Percentiles rank a stretch among this genome's conserved stretches.
Evolutionary conservation across 2,888 invertebrate species (phyloP).

Genomic region (Hylaea fasciaria): DNA sequence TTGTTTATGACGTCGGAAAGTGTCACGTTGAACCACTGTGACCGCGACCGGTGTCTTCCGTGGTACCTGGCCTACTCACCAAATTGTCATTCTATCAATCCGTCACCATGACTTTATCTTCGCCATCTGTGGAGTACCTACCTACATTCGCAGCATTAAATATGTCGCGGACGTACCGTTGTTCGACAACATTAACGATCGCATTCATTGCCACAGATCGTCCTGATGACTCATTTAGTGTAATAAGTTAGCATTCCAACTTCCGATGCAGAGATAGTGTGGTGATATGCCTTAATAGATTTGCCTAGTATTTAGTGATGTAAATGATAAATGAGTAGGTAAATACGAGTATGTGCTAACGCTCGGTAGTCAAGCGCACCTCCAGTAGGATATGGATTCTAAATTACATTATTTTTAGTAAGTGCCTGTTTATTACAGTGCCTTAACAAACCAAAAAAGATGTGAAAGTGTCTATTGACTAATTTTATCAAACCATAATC

Average conservation of each 20-base stretch:
- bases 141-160: constrained; percentile 58
- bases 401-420: not conserved
- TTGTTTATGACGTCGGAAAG: constrained; percentile 83
- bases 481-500: no score
- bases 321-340: not conserved
- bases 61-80: constrained; percentile 80
- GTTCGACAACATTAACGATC: constrained; percentile 56
- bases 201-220: constrained; percentile 56
- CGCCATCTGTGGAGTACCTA: constrained; percentile 65
- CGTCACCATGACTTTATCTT: constrained; percentile 78
- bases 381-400: not conserved
- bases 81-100: constrained; percentile 83
- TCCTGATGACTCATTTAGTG: constrained; percentile 50
- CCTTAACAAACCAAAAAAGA: no score
- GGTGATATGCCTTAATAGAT: constrained; percentile 15
- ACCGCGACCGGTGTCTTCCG: constrained; percentile 78
- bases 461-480: no score
- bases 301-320: constrained; percentile 10
- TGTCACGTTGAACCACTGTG: constrained; percentile 84
- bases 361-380: not conserved
- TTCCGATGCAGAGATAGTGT: constrained; percentile 30
- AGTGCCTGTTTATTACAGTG: no score
- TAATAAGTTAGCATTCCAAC: constrained; percentile 38
- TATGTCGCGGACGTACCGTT: constrained; percentile 63
- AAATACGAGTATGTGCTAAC: no score